These are phyloP conservation scores for Cryptus viduatorius DNA, from an alignment of 2,888 invertebrate genomes.

Conservation along the genomic window DNA sequence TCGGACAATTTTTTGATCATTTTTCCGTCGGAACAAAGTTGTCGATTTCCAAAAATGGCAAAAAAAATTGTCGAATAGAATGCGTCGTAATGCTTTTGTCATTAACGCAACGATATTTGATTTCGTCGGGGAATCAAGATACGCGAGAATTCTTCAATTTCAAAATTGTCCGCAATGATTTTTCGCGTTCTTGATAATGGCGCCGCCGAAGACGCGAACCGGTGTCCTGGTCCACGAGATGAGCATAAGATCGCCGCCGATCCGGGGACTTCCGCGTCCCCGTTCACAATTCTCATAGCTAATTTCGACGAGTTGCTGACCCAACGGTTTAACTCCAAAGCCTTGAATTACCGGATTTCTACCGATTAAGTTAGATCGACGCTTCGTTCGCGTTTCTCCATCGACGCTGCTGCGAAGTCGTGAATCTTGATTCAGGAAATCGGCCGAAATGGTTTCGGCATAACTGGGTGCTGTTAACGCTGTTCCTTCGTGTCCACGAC, in stretches of 20 bases:
- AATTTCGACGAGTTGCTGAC: constrained; percentile 85
- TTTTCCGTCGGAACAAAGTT: too few species aligned
- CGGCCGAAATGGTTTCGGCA: neutral
- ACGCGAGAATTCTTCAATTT: neutral
- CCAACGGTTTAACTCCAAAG: constrained; percentile 80
- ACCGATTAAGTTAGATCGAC: constrained; percentile 20
- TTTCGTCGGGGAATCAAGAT: too few species aligned
- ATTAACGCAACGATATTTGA: too few species aligned
- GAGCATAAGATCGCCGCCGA: constrained; percentile 85
- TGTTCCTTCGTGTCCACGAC: constrained; percentile 28
- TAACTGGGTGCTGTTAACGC: constrained; percentile 9
- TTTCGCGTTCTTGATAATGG: constrained; percentile 87
- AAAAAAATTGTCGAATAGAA: too few species aligned
- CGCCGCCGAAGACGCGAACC: constrained; percentile 89
- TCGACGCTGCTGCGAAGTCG: constrained; percentile 7
- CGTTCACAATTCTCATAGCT: constrained; percentile 84
- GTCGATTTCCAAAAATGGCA: too few species aligned
- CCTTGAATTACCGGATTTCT: constrained; percentile 17
- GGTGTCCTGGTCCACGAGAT: constrained; percentile 90
- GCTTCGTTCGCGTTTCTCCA: constrained; percentile 31
- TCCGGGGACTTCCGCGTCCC: constrained; percentile 86
- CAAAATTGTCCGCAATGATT: constrained; percentile 86
- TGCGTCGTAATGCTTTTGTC: too few species aligned
- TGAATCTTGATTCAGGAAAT: neutral
- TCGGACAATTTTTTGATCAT: too few species aligned